Percentiles rank a stretch among this genome's conserved stretches.
phyloP scores from a whole-genome alignment of 2,797 vertebrate species.

The Ptychobarbus kaznakovi region DNA sequence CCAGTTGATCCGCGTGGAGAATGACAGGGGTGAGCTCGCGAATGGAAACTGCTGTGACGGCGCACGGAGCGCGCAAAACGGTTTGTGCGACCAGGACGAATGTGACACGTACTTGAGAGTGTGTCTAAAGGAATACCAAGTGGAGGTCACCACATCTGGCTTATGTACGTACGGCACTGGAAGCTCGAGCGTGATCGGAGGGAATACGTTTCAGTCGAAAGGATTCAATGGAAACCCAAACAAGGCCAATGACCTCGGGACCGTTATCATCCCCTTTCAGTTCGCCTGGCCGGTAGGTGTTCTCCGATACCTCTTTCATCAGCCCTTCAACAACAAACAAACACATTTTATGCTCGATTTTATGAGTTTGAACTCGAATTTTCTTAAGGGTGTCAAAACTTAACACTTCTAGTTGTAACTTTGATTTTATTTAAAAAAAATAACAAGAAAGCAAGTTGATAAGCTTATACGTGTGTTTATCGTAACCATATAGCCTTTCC shows the following conservation, averaged over 20 bases:
- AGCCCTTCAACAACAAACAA: neutral
- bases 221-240: constrained; percentile 75
- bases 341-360: neutral
- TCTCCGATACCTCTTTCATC: neutral
- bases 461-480: neutral
- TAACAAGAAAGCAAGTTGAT: neutral
- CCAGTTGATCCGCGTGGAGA: constrained; percentile 88
- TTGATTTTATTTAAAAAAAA: neutral
- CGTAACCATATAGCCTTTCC: neutral
- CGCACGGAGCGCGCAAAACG: constrained; percentile 73
- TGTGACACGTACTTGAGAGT: constrained; percentile 92
- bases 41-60: constrained; percentile 92
- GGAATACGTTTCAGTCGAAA: constrained; percentile 91
- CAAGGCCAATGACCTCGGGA: constrained; percentile 79
- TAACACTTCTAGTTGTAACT: neutral
- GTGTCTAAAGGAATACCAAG: constrained; percentile 95
- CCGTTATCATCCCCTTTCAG: constrained; percentile 90
- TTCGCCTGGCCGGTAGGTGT: constrained; percentile 94
- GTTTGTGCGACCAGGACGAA: constrained; percentile 83
- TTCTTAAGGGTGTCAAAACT: neutral
- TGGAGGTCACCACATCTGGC: constrained; percentile 84
- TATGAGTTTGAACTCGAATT: neutral
- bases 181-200: constrained; percentile 89
- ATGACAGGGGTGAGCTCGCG: constrained; percentile 86
- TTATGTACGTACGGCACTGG: constrained; percentile 89